phyloP scores from a whole-genome alignment of 2,888 invertebrate species.

The Tachina grossa region DNA sequence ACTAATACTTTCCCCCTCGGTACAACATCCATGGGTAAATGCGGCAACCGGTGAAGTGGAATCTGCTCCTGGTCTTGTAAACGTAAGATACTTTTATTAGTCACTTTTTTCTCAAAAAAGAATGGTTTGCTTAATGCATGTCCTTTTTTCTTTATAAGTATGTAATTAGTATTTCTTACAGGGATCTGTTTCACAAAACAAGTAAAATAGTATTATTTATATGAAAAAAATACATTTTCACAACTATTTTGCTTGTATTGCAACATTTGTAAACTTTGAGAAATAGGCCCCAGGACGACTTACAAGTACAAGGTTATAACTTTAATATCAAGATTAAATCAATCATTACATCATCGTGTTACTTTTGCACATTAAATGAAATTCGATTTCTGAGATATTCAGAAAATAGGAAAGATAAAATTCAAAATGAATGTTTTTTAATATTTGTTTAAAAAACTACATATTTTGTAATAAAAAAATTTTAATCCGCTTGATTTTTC shows the following conservation, averaged over 20 bases:
- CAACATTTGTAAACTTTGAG: too few relatives aligned
- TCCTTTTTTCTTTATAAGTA: too few relatives aligned
- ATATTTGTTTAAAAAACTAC: too few relatives aligned
- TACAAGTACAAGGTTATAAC: constrained; percentile 39
- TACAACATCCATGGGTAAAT: constrained; percentile 89
- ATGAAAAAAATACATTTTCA: too few relatives aligned
- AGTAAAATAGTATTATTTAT: too few relatives aligned
- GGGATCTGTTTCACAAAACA: too few relatives aligned
- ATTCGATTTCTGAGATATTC: neutral
- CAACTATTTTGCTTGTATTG: too few relatives aligned
- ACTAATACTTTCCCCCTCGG: constrained; percentile 86
- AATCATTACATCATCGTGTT: constrained; percentile 15
- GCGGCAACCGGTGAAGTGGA: constrained; percentile 87
- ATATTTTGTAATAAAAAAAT: neutral
- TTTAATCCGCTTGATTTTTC: neutral
- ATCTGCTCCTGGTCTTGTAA: constrained; percentile 89
- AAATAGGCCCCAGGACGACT: neutral
- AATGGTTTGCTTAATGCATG: neutral
- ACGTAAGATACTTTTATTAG: constrained; percentile 83
- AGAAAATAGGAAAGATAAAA: too few relatives aligned
- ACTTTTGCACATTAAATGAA: neutral
- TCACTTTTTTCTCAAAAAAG: neutral
- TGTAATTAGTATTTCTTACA: too few relatives aligned
- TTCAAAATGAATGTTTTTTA: too few relatives aligned
- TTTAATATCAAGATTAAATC: constrained; percentile 54